Conservation (phyloP, 2,888 invertebrate species). For the Hypercompe scribonia region DNA sequence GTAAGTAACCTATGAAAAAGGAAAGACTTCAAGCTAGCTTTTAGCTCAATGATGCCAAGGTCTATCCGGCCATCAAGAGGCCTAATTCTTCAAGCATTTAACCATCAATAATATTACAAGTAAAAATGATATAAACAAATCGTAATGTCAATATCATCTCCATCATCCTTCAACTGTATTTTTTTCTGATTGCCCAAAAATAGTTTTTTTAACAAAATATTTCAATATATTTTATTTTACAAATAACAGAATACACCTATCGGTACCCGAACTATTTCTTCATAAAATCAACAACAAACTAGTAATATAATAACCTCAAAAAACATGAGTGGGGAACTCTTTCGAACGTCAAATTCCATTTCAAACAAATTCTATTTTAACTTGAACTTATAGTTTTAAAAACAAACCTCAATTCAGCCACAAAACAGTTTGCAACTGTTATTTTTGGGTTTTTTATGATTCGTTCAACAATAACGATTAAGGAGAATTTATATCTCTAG, state of each 20-base stretch:
- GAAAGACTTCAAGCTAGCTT: too few relatives aligned
- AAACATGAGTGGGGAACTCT: conserved; percentile 15
- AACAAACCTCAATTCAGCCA: not conserved
- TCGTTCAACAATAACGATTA: not conserved
- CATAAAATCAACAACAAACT: conserved; percentile 7
- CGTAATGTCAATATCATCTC: too few relatives aligned
- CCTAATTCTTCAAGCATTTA: too few relatives aligned
- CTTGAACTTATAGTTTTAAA: not conserved
- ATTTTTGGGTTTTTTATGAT: not conserved
- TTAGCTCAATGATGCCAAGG: too few relatives aligned
- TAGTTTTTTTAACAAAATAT: too few relatives aligned
- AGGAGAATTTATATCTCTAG: not conserved
- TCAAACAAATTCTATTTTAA: conserved; percentile 24
- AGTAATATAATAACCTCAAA: conserved; percentile 20
- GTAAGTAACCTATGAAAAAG: too few relatives aligned
- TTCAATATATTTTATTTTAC: not conserved
- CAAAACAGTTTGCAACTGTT: not conserved
- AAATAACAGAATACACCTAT: not conserved
- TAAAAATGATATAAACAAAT: too few relatives aligned
- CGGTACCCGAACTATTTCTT: not conserved
- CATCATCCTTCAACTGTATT: too few relatives aligned
- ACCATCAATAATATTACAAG: too few relatives aligned
- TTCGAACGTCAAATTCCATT: conserved; percentile 18
- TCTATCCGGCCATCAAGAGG: too few relatives aligned
- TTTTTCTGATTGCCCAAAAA: too few relatives aligned